A percentile compares a stretch with the other conserved stretches of the same genome.
These are phyloP conservation scores for Drosophila ogumai DNA, from an alignment of 1,140 invertebrate genomes.

Conservation along the genomic window DNA sequence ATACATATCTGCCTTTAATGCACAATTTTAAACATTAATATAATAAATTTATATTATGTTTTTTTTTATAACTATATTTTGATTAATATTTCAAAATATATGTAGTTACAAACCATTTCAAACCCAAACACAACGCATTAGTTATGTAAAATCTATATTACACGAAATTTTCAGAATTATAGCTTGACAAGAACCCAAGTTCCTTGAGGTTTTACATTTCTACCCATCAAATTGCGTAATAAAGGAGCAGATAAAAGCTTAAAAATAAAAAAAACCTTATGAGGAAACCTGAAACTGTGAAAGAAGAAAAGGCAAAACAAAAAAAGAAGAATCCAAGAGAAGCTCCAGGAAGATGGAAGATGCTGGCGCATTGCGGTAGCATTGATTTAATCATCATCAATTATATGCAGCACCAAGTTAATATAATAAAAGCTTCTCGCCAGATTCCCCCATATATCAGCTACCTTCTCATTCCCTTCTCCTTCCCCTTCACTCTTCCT, in stretches of 20 bases:
- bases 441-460: constrained; percentile 26
- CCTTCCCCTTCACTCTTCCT: not conserved
- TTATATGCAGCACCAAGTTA: constrained; percentile 83
- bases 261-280: not conserved
- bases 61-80: too few relatives aligned
- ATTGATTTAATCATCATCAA: constrained; percentile 84
- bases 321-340: constrained; percentile 5
- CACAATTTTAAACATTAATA: too few relatives aligned
- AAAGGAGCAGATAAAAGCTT: constrained; percentile 26
- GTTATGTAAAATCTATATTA: not conserved
- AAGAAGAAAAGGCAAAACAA: constrained; percentile 10
- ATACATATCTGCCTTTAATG: too few relatives aligned
- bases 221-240: constrained; percentile 22
- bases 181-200: not conserved
- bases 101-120: not conserved
- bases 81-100: too few relatives aligned
- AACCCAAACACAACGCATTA: not conserved
- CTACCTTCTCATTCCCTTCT: not conserved
- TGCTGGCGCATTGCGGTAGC: constrained; percentile 78
- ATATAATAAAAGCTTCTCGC: constrained; percentile 77
- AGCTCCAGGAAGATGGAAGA: constrained; percentile 35
- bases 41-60: too few relatives aligned
- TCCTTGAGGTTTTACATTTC: not conserved
- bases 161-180: not conserved
- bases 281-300: constrained; percentile 52